These are phyloP conservation scores for Trichogramma evanescens DNA, from an alignment of 2,888 invertebrate species.

Conservation along the genomic window DNA sequence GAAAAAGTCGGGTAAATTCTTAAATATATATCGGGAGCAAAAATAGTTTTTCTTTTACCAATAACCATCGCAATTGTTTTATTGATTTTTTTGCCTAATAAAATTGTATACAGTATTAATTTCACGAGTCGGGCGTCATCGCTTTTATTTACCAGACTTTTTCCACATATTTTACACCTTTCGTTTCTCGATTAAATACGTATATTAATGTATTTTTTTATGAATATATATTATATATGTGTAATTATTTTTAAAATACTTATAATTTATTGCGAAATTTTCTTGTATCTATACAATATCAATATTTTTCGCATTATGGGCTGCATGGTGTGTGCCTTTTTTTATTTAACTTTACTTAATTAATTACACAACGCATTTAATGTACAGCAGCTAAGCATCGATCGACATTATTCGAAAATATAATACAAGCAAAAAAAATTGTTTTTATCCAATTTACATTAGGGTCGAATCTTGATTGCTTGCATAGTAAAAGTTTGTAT, in stretches of 20 bases:
- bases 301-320: background rate
- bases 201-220: constrained; percentile 3
- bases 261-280: background rate
- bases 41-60: constrained; percentile 5
- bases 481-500: background rate
- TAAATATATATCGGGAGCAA: background rate
- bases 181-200: constrained; percentile 2
- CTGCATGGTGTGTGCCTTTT: background rate
- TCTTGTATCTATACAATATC: background rate
- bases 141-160: constrained; percentile 15
- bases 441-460: too few relatives aligned
- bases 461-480: too few relatives aligned
- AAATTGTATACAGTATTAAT: too few relatives aligned
- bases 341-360: background rate
- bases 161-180: background rate
- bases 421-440: too few relatives aligned
- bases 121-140: too few relatives aligned
- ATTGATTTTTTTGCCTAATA: too few relatives aligned
- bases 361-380: background rate
- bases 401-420: too few relatives aligned
- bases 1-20: constrained; percentile 18
- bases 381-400: too few relatives aligned
- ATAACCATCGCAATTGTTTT: too few relatives aligned
- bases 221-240: constrained; percentile 14
- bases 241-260: background rate